Percentiles rank a stretch among this genome's conserved stretches.
phyloP scores from a whole-genome alignment of 2,113 vertebrate genomes.

The Nothoprocta perdicaria region DNA sequence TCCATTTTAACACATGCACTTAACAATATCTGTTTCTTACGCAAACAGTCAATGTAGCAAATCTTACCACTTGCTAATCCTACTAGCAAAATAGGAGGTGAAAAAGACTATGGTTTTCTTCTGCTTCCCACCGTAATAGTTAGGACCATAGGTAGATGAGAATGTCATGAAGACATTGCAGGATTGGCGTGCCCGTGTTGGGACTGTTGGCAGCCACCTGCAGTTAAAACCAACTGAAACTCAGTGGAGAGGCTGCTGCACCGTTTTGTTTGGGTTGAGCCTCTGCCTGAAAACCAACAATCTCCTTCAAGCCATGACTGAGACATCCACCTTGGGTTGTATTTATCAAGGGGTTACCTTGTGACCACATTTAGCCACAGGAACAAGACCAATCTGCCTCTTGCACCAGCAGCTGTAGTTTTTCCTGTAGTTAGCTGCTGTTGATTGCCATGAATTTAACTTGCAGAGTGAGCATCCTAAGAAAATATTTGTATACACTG shows the following conservation, averaged over 20 bases:
- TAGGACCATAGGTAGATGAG: background rate
- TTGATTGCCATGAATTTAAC: background rate
- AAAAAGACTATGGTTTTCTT: background rate
- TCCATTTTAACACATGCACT: slow-evolving; percentile 35
- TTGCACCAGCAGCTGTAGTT: background rate
- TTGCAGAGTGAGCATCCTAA: background rate
- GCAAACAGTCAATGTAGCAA: background rate
- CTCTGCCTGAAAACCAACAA: background rate
- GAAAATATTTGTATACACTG: background rate
- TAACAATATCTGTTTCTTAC: slow-evolving; percentile 6
- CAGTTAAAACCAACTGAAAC: background rate
- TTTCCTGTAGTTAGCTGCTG: background rate
- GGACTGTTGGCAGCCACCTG: background rate
- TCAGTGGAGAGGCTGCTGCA: background rate
- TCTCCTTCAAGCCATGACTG: background rate
- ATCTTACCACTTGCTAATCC: background rate
- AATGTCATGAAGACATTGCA: background rate
- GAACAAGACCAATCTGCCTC: background rate
- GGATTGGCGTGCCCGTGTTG: background rate
- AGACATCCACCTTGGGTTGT: background rate
- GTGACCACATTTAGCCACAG: background rate
- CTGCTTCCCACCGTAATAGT: background rate
- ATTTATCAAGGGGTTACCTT: background rate
- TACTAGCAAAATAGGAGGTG: background rate
- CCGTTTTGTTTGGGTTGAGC: background rate